phyloP scores from a whole-genome alignment of 2,113 vertebrate species.

The Potamarius usumacintae region DNA sequence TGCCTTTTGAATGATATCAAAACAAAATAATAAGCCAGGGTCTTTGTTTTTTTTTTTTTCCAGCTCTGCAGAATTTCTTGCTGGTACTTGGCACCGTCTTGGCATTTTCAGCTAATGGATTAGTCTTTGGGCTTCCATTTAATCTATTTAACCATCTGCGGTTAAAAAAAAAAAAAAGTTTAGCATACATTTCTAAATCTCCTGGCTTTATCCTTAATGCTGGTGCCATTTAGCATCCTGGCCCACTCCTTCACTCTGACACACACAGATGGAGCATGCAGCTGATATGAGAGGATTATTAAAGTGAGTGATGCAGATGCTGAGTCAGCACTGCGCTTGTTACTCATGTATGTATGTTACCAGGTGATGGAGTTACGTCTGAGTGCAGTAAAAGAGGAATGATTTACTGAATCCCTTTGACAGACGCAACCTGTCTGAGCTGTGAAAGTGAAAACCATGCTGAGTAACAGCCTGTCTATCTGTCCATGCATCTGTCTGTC shows the following conservation, averaged over 20 bases:
- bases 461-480: not conserved
- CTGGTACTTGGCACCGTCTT: not conserved
- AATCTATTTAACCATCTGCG: slow-evolving; percentile 26
- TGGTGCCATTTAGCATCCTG: slow-evolving; percentile 41
- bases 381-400: not conserved
- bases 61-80: not conserved
- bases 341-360: slow-evolving; percentile 2
- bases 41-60: not conserved
- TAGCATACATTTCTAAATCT: slow-evolving; percentile 4
- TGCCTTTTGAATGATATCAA: slow-evolving; percentile 8
- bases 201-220: slow-evolving; percentile 41
- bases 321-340: not conserved
- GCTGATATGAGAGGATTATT: slow-evolving; percentile 17
- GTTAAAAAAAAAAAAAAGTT: slow-evolving; percentile 13
- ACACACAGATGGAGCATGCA: slow-evolving; percentile 18
- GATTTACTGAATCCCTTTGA: slow-evolving; percentile 5
- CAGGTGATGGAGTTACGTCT: not conserved
- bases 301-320: slow-evolving; percentile 33
- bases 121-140: slow-evolving; percentile 15
- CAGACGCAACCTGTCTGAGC: not conserved
- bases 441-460: not conserved
- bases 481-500: not conserved
- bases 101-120: slow-evolving; percentile 32
- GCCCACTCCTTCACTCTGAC: slow-evolving; percentile 6
- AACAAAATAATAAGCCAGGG: not conserved